Percentiles rank a stretch among this genome's conserved stretches.
These are phyloP conservation scores for Sminthurides aquaticus DNA, from an alignment of 2,888 invertebrate species.

Conservation along the genomic window DNA sequence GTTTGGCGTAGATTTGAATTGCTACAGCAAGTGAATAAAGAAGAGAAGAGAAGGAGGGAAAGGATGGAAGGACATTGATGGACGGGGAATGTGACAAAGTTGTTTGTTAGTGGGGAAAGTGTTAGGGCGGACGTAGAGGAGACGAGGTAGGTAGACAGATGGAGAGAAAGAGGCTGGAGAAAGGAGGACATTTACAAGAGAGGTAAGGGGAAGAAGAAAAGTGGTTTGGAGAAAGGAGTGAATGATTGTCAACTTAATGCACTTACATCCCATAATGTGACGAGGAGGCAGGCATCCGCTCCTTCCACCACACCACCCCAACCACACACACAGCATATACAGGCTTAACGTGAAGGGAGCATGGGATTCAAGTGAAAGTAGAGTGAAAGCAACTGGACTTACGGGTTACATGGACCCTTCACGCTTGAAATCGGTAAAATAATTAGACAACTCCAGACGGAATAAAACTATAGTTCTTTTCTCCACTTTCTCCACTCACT, in stretches of 20 bases:
- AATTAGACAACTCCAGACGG: neutral
- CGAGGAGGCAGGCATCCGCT: neutral
- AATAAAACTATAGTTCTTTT: too few species aligned
- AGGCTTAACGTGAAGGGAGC: neutral
- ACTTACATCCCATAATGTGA: neutral
- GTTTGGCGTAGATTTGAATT: too few species aligned
- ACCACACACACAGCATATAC: too few species aligned
- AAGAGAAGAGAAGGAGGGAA: too few species aligned
- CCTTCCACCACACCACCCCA: too few species aligned
- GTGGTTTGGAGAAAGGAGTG: neutral
- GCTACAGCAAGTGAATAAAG: too few species aligned
- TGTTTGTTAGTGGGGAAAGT: neutral
- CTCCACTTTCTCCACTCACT: too few species aligned
- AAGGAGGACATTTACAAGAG: neutral
- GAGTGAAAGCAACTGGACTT: neutral
- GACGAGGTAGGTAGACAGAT: neutral
- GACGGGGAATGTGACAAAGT: neutral
- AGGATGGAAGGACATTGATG: neutral
- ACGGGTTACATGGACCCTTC: neutral
- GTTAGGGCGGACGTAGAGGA: neutral
- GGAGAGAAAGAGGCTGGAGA: neutral
- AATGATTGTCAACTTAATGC: neutral
- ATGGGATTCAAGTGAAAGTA: too few species aligned
- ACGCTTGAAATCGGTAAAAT: neutral
- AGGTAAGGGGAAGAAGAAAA: neutral